Conservation (phyloP, 2,113 vertebrate genomes). For the Morone saxatilis region DNA sequence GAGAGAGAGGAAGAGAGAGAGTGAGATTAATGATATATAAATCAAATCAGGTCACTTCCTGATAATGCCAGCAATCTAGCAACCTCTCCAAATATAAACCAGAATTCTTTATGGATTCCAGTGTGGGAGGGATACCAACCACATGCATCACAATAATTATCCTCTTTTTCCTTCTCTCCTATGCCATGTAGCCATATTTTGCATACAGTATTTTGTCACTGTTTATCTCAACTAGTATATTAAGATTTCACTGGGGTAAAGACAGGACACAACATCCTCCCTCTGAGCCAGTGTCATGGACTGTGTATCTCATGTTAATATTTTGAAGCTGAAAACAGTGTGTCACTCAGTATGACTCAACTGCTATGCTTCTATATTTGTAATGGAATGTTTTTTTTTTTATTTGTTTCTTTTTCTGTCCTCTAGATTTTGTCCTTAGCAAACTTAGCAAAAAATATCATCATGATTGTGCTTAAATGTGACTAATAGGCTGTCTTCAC, state of each 20-base stretch:
- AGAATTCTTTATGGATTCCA: constrained; percentile 60
- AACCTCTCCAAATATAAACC: constrained; percentile 73
- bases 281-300: constrained; percentile 28
- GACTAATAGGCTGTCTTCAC: no score
- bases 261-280: constrained; percentile 1
- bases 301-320: constrained; percentile 6
- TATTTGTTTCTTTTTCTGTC: neutral
- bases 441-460: neutral
- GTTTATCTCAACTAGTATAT: constrained; percentile 14
- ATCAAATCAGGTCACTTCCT: constrained; percentile 79
- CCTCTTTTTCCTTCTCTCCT: neutral
- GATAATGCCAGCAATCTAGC: constrained; percentile 70
- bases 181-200: constrained; percentile 22
- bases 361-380: constrained; percentile 20
- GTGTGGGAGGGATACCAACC: constrained; percentile 61
- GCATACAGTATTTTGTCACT: constrained; percentile 12
- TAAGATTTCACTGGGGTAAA: constrained; percentile 11
- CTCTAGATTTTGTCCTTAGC: neutral
- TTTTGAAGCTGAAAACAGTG: neutral
- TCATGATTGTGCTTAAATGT: neutral
- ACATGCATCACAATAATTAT: constrained; percentile 42
- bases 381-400: constrained; percentile 1
- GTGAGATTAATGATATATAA: constrained; percentile 75
- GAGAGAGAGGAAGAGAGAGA: constrained; percentile 14
- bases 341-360: constrained; percentile 19